A percentile compares a stretch with the other conserved stretches of the same genome.
Evolutionary conservation across 2,113 vertebrate genomes (phyloP).

Genomic region (Stegastes partitus): DNA sequence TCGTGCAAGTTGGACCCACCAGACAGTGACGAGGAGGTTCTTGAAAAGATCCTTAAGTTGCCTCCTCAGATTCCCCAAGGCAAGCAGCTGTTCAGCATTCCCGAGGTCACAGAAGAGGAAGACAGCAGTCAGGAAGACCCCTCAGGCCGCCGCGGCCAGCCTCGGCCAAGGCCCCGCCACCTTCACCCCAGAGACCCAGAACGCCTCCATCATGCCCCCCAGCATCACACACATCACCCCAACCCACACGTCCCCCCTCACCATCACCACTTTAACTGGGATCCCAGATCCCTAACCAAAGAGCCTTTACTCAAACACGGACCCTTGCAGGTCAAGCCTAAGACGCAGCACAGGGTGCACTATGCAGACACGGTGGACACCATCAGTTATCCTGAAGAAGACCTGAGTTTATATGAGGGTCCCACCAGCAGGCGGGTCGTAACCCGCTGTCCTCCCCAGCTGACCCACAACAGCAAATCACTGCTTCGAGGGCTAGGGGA

Average conservation of each 20-base stretch:
- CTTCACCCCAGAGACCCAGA: conserved; percentile 43
- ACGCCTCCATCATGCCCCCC: conserved; percentile 34
- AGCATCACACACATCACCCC: conserved; percentile 28
- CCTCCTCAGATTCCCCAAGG: conserved; percentile 86
- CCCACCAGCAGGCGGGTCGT: conserved; percentile 51
- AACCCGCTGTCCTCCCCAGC: conserved; percentile 46
- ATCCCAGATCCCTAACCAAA: conserved; percentile 61
- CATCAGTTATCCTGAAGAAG: conserved; percentile 70
- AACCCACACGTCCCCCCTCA: conserved; percentile 43
- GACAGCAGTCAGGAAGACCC: conserved; percentile 85
- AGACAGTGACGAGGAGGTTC: conserved; percentile 95
- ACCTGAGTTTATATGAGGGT: conserved; percentile 69
- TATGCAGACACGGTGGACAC: conserved; percentile 72
- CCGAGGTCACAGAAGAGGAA: conserved; percentile 92
- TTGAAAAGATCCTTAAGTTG: conserved; percentile 92
- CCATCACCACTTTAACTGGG: conserved; percentile 67
- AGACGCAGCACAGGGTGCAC: conserved; percentile 71
- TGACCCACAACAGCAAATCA: conserved; percentile 47
- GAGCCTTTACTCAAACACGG: conserved; percentile 59
- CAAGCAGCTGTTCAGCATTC: conserved; percentile 94
- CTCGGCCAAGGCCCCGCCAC: conserved; percentile 33
- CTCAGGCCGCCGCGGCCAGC: conserved; percentile 27
- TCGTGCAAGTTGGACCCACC: conserved; percentile 85
- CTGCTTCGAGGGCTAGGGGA: conserved; percentile 77
- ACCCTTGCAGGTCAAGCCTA: conserved; percentile 55